A percentile compares a stretch with the other conserved stretches of the same genome.
Evolutionary conservation across 2,888 invertebrate genomes (phyloP).

Genomic region (Drosophila borealis): DNA sequence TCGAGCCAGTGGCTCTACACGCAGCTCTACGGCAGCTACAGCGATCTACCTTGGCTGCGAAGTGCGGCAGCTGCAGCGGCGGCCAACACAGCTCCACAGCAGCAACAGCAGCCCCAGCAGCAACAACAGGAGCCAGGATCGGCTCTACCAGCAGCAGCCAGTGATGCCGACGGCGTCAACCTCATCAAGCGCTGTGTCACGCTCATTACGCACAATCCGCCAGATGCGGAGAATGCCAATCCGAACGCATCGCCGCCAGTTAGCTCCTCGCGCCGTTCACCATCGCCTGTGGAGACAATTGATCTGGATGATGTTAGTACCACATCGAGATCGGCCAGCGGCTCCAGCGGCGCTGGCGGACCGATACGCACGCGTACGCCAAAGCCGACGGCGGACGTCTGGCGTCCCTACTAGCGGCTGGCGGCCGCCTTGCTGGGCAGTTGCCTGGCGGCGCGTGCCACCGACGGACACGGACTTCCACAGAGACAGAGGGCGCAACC

Average conservation of each 20-base stretch:
- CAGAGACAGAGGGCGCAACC: neutral
- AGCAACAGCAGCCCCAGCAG: slow-evolving; percentile 41
- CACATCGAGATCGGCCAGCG: slow-evolving; percentile 77
- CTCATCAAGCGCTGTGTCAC: slow-evolving; percentile 84
- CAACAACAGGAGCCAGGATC: slow-evolving; percentile 42
- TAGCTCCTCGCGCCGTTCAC: slow-evolving; percentile 86
- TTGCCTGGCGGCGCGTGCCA: slow-evolving; percentile 61
- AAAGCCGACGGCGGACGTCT: slow-evolving; percentile 88
- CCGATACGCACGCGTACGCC: slow-evolving; percentile 84
- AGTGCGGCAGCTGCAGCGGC: slow-evolving; percentile 81
- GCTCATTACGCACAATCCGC: slow-evolving; percentile 82
- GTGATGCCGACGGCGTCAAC: slow-evolving; percentile 79
- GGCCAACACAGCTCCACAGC: slow-evolving; percentile 78
- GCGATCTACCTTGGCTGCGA: slow-evolving; percentile 89
- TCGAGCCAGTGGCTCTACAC: slow-evolving; percentile 92
- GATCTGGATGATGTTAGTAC: slow-evolving; percentile 82
- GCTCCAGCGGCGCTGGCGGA: slow-evolving; percentile 57
- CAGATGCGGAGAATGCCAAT: slow-evolving; percentile 82
- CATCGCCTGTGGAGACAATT: slow-evolving; percentile 86
- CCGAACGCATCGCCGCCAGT: slow-evolving; percentile 84
- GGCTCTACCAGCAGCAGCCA: slow-evolving; percentile 15
- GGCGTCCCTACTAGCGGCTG: slow-evolving; percentile 90
- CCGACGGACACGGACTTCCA: slow-evolving; percentile 14
- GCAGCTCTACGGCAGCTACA: slow-evolving; percentile 89
- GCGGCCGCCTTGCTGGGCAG: slow-evolving; percentile 78